phyloP scores from a whole-genome alignment of 2,113 vertebrate species.

The Axis porcinus region DNA sequence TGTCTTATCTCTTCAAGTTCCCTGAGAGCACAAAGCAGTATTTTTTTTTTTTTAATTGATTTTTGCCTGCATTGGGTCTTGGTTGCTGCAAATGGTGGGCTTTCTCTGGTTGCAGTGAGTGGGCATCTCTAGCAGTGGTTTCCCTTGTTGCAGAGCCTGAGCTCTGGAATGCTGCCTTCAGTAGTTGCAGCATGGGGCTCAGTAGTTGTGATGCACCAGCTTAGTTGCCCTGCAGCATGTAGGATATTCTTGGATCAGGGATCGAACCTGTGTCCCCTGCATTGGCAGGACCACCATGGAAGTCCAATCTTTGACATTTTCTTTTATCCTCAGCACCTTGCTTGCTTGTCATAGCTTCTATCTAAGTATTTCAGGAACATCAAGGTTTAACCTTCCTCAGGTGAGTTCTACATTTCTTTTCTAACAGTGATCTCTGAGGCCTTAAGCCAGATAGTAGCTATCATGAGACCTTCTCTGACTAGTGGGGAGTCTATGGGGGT shows the following conservation, averaged over 20 bases:
- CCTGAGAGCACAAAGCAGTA: background rate
- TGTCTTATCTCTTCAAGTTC: constrained; percentile 1
- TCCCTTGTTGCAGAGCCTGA: background rate
- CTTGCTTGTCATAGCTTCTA: background rate
- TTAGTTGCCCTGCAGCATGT: background rate
- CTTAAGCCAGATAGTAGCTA: background rate
- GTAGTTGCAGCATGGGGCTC: background rate
- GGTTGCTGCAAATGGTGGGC: background rate
- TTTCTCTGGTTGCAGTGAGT: background rate
- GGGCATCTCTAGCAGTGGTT: background rate
- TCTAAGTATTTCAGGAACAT: background rate
- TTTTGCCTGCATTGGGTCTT: background rate
- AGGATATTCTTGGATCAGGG: background rate
- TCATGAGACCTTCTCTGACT: background rate
- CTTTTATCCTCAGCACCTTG: background rate
- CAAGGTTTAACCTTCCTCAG: background rate
- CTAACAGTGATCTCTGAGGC: background rate
- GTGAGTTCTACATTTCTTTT: background rate
- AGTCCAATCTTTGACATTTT: background rate
- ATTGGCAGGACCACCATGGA: background rate
- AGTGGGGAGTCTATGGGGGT: background rate
- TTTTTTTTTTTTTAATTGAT: background rate
- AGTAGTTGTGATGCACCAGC: background rate
- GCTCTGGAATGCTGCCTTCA: background rate
- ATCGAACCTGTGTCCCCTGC: background rate